Evolutionary conservation across 2,888 invertebrate species (phyloP).

Genomic region (Rhyacophila evoluta): DNA sequence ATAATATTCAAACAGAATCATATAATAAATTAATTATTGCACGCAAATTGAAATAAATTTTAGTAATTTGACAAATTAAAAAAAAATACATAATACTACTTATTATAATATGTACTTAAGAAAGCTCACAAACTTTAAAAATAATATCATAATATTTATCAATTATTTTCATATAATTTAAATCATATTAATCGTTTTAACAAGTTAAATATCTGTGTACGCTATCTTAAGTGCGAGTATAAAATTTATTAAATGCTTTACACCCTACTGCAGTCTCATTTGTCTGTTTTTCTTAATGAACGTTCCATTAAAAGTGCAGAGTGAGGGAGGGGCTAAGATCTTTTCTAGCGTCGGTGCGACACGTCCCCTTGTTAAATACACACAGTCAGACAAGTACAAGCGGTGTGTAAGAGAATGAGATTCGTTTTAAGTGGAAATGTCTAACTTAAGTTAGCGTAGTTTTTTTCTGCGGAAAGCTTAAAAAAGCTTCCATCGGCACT

Average conservation of each 20-base stretch:
- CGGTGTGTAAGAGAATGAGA: conserved; percentile 20
- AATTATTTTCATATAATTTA: too few species aligned
- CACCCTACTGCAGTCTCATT: conserved; percentile 17
- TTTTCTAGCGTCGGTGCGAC: conserved; percentile 31
- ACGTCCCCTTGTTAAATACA: conserved; percentile 40
- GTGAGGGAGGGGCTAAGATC: conserved; percentile 12
- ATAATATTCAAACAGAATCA: too few species aligned
- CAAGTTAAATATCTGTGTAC: too few species aligned
- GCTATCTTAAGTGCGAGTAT: too few species aligned
- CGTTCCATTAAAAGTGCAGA: conserved; percentile 33
- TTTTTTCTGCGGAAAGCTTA: conserved; percentile 10
- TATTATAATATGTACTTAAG: too few species aligned
- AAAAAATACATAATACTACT: too few species aligned
- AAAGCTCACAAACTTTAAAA: too few species aligned
- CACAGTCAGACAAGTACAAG: neutral
- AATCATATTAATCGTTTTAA: too few species aligned
- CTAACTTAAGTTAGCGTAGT: neutral
- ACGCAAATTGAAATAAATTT: too few species aligned
- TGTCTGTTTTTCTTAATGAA: conserved; percentile 40
- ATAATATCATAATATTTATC: too few species aligned
- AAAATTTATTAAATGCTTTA: neutral
- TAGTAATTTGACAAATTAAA: too few species aligned
- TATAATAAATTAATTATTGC: too few species aligned
- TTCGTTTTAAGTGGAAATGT: conserved; percentile 33
- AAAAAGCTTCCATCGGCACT: neutral